These are phyloP conservation scores for Psittacula derbiana DNA, from an alignment of 2,797 vertebrate genomes.

Conservation along the genomic window DNA sequence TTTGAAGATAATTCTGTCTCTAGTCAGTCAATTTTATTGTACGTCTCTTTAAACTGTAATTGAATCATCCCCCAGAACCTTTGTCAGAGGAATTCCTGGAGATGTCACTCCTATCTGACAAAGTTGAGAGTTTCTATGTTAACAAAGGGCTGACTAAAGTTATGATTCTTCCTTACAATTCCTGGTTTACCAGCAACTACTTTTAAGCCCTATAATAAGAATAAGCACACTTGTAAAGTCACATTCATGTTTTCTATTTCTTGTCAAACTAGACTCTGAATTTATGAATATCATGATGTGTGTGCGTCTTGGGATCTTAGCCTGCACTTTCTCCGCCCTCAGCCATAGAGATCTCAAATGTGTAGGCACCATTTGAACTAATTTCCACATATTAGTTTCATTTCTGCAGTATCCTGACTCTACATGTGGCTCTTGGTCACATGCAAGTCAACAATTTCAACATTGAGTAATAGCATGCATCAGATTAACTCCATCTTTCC, in stretches of 20 bases:
- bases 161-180: background rate
- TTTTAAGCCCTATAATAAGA: background rate
- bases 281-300: background rate
- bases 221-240: background rate
- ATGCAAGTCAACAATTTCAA: background rate
- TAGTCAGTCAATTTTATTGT: background rate
- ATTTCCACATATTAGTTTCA: background rate
- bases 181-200: background rate
- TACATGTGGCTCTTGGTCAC: background rate
- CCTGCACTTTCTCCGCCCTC: background rate
- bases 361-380: background rate
- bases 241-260: background rate
- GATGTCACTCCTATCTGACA: background rate
- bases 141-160: background rate
- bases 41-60: background rate
- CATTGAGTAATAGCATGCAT: background rate
- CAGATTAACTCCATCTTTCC: background rate
- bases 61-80: background rate
- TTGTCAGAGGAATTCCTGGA: background rate
- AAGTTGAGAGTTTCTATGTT: background rate
- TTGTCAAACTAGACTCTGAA: background rate
- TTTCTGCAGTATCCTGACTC: background rate
- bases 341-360: background rate
- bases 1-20: background rate
- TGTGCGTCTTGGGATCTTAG: background rate